These are phyloP conservation scores for Microctenopoma lineatum DNA, from an alignment of 2,797 vertebrate genomes.

Conservation along the genomic window DNA sequence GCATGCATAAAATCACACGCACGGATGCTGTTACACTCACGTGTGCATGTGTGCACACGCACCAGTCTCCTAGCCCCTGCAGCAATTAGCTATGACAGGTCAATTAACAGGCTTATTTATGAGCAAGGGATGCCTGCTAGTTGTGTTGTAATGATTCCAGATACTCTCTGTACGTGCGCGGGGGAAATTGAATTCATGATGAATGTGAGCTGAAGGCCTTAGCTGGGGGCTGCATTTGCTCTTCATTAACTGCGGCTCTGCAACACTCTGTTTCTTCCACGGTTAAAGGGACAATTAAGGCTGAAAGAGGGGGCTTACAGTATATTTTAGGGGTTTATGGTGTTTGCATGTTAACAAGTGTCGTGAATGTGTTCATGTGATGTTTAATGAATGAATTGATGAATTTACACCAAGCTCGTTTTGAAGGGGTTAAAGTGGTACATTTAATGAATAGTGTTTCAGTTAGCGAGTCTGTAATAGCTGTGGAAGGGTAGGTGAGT, in stretches of 20 bases:
- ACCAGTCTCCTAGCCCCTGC: slow-evolving; percentile 68
- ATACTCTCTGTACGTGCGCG: slow-evolving; percentile 66
- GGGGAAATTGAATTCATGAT: slow-evolving; percentile 79
- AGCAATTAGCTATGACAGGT: slow-evolving; percentile 82
- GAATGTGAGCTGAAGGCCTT: slow-evolving; percentile 72
- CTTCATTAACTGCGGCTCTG: slow-evolving; percentile 69
- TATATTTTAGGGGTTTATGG: slow-evolving; percentile 26
- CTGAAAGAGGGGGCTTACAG: slow-evolving; percentile 37
- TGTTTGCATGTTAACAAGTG: slow-evolving; percentile 25
- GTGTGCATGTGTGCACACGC: slow-evolving; percentile 11
- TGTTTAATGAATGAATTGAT: no score
- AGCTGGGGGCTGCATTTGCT: slow-evolving; percentile 64
- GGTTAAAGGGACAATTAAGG: slow-evolving; percentile 47
- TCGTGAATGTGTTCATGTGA: background rate
- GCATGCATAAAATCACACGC: slow-evolving; percentile 22
- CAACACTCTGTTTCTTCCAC: slow-evolving; percentile 61
- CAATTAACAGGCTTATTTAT: slow-evolving; percentile 81
- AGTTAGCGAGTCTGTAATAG: background rate
- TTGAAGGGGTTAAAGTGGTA: background rate
- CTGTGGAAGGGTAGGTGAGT: no score
- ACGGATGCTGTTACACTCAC: slow-evolving; percentile 26
- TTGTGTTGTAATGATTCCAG: slow-evolving; percentile 80
- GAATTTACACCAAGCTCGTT: background rate
- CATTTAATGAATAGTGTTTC: slow-evolving; percentile 1
- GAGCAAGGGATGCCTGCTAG: slow-evolving; percentile 71